Conservation (phyloP, 2,797 vertebrate genomes). For the Gymnodraco acuticeps region DNA sequence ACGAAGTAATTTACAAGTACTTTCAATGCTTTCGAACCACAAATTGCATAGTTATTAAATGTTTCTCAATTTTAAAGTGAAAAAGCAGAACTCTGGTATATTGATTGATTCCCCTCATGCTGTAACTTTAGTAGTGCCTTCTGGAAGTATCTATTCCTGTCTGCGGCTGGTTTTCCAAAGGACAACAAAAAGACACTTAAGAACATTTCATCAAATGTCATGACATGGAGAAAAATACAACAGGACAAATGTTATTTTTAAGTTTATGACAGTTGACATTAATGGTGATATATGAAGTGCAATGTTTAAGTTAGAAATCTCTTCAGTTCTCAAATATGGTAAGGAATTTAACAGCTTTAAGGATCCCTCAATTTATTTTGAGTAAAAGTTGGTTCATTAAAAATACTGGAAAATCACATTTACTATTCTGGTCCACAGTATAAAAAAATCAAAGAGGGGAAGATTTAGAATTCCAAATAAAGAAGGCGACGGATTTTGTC, state of each 20-base stretch:
- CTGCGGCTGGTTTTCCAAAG: slow-evolving; percentile 58
- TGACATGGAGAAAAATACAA: slow-evolving; percentile 72
- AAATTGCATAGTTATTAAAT: slow-evolving; percentile 35
- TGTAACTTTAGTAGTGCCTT: slow-evolving; percentile 69
- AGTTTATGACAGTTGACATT: slow-evolving; percentile 72
- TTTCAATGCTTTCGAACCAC: slow-evolving; percentile 26
- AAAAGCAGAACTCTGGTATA: slow-evolving; percentile 63
- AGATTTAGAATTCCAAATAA: slow-evolving; percentile 76
- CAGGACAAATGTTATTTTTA: slow-evolving; percentile 77
- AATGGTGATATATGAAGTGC: slow-evolving; percentile 76
- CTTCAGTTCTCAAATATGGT: slow-evolving; percentile 56
- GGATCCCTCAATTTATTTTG: slow-evolving; percentile 75
- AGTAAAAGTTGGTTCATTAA: slow-evolving; percentile 76
- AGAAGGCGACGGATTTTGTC: slow-evolving; percentile 68
- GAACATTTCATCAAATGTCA: slow-evolving; percentile 75
- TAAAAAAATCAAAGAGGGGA: slow-evolving; percentile 68
- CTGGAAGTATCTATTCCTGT: slow-evolving; percentile 71
- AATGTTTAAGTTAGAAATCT: slow-evolving; percentile 60
- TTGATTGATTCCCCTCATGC: slow-evolving; percentile 74
- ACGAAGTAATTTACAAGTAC: slow-evolving; percentile 18
- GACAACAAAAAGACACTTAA: slow-evolving; percentile 65
- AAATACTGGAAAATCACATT: slow-evolving; percentile 80
- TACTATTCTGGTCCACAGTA: slow-evolving; percentile 61
- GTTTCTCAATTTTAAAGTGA: slow-evolving; percentile 56
- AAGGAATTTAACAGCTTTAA: slow-evolving; percentile 57